phyloP scores from a whole-genome alignment of 2,888 invertebrate species.

The Agapostemon virescens region DNA sequence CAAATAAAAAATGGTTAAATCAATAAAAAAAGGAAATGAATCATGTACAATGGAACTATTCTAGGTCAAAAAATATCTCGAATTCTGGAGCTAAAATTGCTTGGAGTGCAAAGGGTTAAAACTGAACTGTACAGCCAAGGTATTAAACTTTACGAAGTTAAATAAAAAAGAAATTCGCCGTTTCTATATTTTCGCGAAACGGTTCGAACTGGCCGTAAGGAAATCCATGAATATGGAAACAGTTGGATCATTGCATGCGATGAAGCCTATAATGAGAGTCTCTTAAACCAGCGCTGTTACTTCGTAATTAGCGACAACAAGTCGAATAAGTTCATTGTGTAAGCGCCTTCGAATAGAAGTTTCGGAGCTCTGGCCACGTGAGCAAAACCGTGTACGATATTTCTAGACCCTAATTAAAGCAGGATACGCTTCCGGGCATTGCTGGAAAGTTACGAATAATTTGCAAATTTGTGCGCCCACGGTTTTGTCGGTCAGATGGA shows the following conservation, averaged over 20 bases:
- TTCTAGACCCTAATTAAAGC: not conserved
- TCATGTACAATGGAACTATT: too few species aligned
- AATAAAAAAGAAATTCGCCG: not conserved
- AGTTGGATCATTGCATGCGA: not conserved
- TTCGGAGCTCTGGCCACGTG: not conserved
- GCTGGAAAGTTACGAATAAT: slow-evolving; percentile 45
- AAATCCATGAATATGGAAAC: slow-evolving; percentile 2
- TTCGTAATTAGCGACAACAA: not conserved
- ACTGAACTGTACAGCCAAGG: not conserved
- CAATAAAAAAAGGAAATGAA: too few species aligned
- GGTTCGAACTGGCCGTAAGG: not conserved
- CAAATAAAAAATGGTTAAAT: too few species aligned
- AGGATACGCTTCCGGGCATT: slow-evolving; percentile 10
- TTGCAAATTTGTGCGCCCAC: not conserved
- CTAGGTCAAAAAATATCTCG: too few species aligned
- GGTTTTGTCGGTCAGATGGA: not conserved
- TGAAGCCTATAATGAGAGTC: not conserved
- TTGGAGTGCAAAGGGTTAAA: too few species aligned
- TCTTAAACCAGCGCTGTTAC: not conserved
- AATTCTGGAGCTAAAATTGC: too few species aligned
- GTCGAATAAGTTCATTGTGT: slow-evolving; percentile 7
- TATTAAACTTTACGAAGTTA: not conserved
- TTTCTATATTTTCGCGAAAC: not conserved
- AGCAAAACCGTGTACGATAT: slow-evolving; percentile 4
- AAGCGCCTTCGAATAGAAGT: not conserved